Conservation (phyloP, 1,140 invertebrate species). For the Cherax quadricarinatus region DNA sequence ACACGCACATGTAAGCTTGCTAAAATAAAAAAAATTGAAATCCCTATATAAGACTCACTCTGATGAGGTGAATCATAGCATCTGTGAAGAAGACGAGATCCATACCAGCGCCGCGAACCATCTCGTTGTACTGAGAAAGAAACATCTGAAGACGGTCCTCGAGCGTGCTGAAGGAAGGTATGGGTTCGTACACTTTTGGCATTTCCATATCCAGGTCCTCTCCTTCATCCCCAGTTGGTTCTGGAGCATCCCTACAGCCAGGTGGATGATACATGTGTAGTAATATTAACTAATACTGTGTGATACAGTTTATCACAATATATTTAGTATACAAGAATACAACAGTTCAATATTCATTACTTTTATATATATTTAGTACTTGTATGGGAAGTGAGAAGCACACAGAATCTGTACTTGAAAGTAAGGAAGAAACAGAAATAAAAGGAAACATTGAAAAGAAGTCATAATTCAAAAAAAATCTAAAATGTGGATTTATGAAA, state of each 20-base stretch:
- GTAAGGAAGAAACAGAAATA: no score
- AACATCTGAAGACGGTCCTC: constrained; percentile 95
- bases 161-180: constrained; percentile 84
- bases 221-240: constrained; percentile 96
- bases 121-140: constrained; percentile 96
- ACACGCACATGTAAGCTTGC: no score
- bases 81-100: constrained; percentile 99
- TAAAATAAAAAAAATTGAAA: no score
- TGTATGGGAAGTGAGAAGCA: no score
- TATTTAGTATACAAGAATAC: neutral
- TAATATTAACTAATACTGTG: neutral
- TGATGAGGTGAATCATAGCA: constrained; percentile 96
- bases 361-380: no score
- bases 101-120: constrained; percentile 95
- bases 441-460: no score
- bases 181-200: constrained; percentile 96
- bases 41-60: constrained; percentile 76
- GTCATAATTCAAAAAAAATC: no score
- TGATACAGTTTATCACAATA: neutral
- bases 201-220: constrained; percentile 97
- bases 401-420: no score
- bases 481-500: no score
- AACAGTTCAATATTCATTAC: no score
- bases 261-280: neutral
- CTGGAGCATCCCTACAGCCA: constrained; percentile 90